Percentiles rank a stretch among this genome's conserved stretches.
These are phyloP conservation scores for Apomyelois bistriatella DNA, from an alignment of 2,888 invertebrate species.

Conservation along the genomic window DNA sequence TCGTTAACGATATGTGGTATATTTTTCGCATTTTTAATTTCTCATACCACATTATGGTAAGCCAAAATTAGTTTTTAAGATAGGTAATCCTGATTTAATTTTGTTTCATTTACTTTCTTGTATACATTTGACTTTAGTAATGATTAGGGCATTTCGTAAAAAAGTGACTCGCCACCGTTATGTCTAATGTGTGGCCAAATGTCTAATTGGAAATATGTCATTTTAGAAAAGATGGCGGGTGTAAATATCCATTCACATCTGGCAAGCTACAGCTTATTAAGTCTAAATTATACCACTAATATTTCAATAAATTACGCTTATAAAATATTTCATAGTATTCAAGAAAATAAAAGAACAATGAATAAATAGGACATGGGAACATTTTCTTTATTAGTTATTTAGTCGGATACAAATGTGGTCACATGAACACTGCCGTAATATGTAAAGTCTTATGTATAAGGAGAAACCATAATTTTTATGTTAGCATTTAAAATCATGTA, in stretches of 20 bases:
- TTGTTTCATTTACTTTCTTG: too few species aligned
- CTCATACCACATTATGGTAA: too few species aligned
- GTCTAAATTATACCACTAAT: conserved; percentile 5
- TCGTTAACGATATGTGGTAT: neutral
- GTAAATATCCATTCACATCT: neutral
- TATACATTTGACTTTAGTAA: too few species aligned
- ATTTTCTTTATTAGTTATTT: conserved; percentile 10
- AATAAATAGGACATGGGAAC: conserved; percentile 22
- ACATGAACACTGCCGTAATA: conserved; percentile 38
- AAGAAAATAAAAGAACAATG: conserved; percentile 25
- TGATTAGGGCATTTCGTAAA: too few species aligned
- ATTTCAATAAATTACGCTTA: conserved; percentile 1
- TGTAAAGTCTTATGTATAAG: neutral
- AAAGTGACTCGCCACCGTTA: too few species aligned
- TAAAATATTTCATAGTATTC: conserved; percentile 9
- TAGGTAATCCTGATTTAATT: too few species aligned
- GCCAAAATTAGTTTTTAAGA: too few species aligned
- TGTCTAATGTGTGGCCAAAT: too few species aligned
- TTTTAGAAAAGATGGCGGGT: neutral
- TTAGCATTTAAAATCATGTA: conserved; percentile 12
- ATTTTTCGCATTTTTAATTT: neutral
- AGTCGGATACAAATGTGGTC: conserved; percentile 19
- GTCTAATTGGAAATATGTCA: neutral
- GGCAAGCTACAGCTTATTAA: neutral
- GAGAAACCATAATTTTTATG: conserved; percentile 2